phyloP scores from a whole-genome alignment of 2,888 invertebrate species.

The Cosmia pyralina region DNA sequence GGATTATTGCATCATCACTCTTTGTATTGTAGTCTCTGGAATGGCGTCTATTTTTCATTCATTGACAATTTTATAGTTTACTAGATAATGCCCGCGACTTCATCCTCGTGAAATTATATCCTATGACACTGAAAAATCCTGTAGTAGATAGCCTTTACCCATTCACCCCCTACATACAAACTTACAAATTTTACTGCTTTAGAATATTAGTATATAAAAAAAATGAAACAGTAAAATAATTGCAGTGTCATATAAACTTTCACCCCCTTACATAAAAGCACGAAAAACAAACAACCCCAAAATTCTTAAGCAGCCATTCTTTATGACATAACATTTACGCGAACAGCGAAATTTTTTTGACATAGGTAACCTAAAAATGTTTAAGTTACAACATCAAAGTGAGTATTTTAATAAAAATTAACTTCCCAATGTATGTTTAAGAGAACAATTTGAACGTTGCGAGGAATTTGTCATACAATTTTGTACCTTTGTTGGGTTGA shows the following conservation, averaged over 20 bases:
- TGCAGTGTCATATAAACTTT: conserved; percentile 1
- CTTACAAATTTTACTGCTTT: too few relatives aligned
- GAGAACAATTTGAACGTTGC: conserved; percentile 47
- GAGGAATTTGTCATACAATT: conserved; percentile 50
- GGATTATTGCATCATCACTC: conserved; percentile 39
- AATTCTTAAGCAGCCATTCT: conserved; percentile 34
- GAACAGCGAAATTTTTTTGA: conserved; percentile 12
- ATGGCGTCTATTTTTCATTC: not conserved
- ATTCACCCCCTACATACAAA: not conserved
- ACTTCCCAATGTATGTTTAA: conserved; percentile 44
- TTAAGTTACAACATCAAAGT: conserved; percentile 51
- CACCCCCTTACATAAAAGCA: conserved; percentile 7
- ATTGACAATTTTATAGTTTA: not conserved
- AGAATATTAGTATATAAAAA: not conserved
- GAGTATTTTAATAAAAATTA: conserved; percentile 62
- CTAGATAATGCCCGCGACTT: not conserved
- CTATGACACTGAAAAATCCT: not conserved
- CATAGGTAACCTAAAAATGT: conserved; percentile 40
- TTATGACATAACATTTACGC: conserved; percentile 15
- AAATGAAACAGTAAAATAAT: not conserved
- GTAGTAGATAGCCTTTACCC: not conserved
- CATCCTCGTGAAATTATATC: not conserved
- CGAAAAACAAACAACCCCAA: conserved; percentile 1
- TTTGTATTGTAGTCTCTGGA: not conserved
- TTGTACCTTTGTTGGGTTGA: conserved; percentile 50